Base-by-base conservation (phyloP, 2,113 vertebrate genomes). In the Tenrec ecaudatus region DNA sequence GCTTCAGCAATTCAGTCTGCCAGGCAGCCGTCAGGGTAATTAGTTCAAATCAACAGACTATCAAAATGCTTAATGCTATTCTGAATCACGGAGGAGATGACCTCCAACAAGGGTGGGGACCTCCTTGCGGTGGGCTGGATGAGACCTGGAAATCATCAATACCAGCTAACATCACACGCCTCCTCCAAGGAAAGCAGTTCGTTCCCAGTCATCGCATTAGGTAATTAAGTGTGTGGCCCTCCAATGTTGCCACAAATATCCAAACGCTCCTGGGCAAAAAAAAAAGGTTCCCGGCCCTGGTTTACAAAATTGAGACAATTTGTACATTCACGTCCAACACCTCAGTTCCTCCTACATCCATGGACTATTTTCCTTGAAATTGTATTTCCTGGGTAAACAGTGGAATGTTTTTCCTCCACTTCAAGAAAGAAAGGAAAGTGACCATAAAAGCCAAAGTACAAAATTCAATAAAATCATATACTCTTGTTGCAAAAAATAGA, bases 21-120 rank as follows among this genome's bases (percentile, higher is more conserved):
- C 92, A 95, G 77, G 82, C 94, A 97, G 90, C 19, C 91, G 86
- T 93, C 38, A n/a, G 92, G 88, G 66, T 92, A 92, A 96, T 88
- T 86, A 95, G 95, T 93, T 93, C 95, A 96, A 93, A 95, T 93
- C 90, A 95, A 80, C 66, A 92, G 62, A 62, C 57, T 94, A 93
- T 93, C 92, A 69, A 82, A 95, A 82, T 93, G 71, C 94, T 88
- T 86, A 92, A 93, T 58, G 84, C 6, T 84, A 85, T 76, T 92
- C 90, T 86, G 86, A 94, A 71, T 94, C 82, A 57, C 1, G 15
- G 82, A 89, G 86, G 73, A 86, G 47, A 84, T 79, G 33, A 43
- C n/a, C 29, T 53, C 47, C 47, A 53, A 53, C 47, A 53, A 14
- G 47, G 47, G 12, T 53, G 47, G 47, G 47, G 47, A 14, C 47